Conservation (phyloP, 2,888 invertebrate genomes). For the Trachelus iudaicus region DNA sequence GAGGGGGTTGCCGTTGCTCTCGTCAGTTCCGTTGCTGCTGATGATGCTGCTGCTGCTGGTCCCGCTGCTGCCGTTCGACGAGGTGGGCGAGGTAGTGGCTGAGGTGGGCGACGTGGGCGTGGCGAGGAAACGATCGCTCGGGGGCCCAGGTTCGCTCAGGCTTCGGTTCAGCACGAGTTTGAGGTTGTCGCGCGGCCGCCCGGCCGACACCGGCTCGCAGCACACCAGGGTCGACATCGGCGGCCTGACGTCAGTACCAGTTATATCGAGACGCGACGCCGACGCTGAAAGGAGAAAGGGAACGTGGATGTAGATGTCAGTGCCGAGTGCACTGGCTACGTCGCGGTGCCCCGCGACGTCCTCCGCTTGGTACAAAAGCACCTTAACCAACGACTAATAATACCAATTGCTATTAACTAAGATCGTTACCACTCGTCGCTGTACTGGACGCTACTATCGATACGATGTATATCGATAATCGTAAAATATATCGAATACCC, state of each 20-base stretch:
- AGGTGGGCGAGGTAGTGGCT: conserved; percentile 3
- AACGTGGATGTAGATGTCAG: conserved; percentile 11
- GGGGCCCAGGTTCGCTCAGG: conserved; percentile 70
- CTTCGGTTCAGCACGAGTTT: conserved; percentile 70
- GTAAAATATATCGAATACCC: too few relatives aligned
- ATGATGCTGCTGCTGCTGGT: conserved; percentile 30
- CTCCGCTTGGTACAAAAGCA: too few relatives aligned
- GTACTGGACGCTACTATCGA: too few relatives aligned
- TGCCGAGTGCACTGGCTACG: conserved; percentile 11
- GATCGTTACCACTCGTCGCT: too few relatives aligned
- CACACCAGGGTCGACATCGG: conserved; percentile 68
- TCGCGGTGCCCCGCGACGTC: too few relatives aligned
- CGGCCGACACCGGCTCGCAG: conserved; percentile 64
- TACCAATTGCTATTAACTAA: too few relatives aligned
- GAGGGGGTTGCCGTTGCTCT: conserved; percentile 10
- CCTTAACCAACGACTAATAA: too few relatives aligned
- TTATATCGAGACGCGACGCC: conserved; percentile 44
- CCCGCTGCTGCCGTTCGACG: conserved; percentile 39
- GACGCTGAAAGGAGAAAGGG: conserved; percentile 22
- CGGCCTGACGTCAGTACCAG: conserved; percentile 41
- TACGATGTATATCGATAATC: too few relatives aligned
- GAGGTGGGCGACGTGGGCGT: conserved; percentile 49
- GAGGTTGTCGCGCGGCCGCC: conserved; percentile 69
- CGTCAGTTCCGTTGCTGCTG: conserved; percentile 6
- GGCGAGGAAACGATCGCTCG: conserved; percentile 46